Evolutionary conservation across 1,140 invertebrate species (phyloP), one percentile per base, ranked within the genome.

Genomic region (Megalonaias nervosa): DNA sequence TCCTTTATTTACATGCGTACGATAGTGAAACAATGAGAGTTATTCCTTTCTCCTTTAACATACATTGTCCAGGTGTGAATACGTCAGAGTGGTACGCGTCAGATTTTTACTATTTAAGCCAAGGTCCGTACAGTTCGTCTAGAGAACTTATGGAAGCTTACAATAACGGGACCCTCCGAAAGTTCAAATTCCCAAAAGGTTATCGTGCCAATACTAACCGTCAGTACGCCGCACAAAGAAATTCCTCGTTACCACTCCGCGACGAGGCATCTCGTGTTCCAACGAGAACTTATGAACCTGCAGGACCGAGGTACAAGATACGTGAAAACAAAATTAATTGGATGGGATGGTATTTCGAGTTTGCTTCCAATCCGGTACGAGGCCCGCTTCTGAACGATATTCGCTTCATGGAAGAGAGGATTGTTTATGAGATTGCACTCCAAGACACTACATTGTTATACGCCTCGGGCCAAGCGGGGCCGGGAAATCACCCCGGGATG

Each of bases 391-490:
- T 74, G 68, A 73, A 68, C 64, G 76, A 78, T 48, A 61, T 78
- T 14, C 67, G 59, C 38, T 78, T 78, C 64, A 67, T 73, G 69
- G 57, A 55, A 26, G 57, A 72, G 56, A 57, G 76, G 62, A 78
- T 78, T 56, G 76, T 71, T 5, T 78, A 73, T 57, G 76, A 78
- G 64, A 78, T 78, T 19, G 73, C 76, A 57, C 59, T 78, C 26
- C 76, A 78, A 57, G 76, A 78, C 21, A 64, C 74, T 0, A 78
- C 76, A n/a, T 26, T 78, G 13, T 55, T 78, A 21, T 78, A 78
- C 68, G 67, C 76, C 13, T 72, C 66, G 21, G 66, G 74, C 23
- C 67, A 64, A 16, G 74, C 68, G n/a, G 76, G 76, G 12, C 71
- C 70, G 0, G 76, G 70, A 23, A 48, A 48, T 48, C 38, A 48